Evolutionary conservation across 2,113 vertebrate species (phyloP).

Genomic region (Chionodraco myersi): DNA sequence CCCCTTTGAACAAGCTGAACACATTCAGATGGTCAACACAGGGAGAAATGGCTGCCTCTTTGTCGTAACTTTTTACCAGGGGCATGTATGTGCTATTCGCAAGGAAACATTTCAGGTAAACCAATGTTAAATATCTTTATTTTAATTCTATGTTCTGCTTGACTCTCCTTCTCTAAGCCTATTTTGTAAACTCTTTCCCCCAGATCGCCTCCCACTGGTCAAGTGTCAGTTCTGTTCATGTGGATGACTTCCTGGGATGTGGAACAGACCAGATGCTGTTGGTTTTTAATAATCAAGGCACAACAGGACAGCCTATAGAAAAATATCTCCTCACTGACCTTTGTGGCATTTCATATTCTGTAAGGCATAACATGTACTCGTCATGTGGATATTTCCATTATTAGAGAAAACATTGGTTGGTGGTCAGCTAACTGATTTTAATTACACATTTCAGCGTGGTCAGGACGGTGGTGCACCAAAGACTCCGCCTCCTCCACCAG

Average conservation of each 20-base stretch:
- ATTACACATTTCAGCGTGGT: conserved; percentile 55
- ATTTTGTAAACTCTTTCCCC: conserved; percentile 33
- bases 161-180: not conserved
- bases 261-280: conserved; percentile 92
- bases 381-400: not conserved
- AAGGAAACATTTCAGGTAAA: conserved; percentile 89
- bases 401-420: not conserved
- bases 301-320: conserved; percentile 60
- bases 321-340: conserved; percentile 90
- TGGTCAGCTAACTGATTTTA: not conserved
- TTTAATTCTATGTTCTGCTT: not conserved
- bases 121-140: not conserved
- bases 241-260: conserved; percentile 90
- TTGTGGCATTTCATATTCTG: conserved; percentile 83
- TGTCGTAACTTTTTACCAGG: conserved; percentile 84
- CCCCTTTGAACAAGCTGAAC: conserved; percentile 85
- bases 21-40: conserved; percentile 82
- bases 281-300: conserved; percentile 81
- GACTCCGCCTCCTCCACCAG: conserved; percentile 69
- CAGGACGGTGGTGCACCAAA: conserved; percentile 44
- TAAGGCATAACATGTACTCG: conserved; percentile 74
- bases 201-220: conserved; percentile 90
- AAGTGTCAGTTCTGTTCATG: conserved; percentile 81
- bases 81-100: conserved; percentile 86
- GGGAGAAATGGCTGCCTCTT: conserved; percentile 82